phyloP scores from a whole-genome alignment of 1,140 invertebrate genomes.

The Patella vulgata region DNA sequence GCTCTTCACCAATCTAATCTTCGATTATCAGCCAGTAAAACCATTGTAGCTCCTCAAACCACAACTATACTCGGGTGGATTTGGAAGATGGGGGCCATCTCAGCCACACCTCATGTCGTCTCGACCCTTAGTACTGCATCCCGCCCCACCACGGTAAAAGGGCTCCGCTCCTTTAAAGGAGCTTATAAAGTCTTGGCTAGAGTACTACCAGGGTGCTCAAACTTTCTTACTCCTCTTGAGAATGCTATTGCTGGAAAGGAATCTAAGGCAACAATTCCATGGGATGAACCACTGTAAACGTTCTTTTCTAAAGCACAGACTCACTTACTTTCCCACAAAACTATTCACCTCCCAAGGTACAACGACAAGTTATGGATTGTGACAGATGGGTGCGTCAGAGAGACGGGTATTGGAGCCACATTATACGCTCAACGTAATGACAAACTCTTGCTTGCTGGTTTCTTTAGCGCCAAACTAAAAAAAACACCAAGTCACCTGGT shows the following conservation, averaged over 20 bases:
- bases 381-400: conserved; percentile 32
- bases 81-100: conserved; percentile 21
- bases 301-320: conserved; percentile 16
- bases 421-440: conserved; percentile 24
- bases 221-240: conserved; percentile 25
- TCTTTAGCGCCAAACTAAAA: conserved; percentile 20
- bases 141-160: conserved; percentile 16
- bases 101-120: conserved; percentile 25
- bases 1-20: conserved; percentile 9
- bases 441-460: conserved; percentile 19
- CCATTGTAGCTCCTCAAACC: conserved; percentile 11
- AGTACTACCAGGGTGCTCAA: conserved; percentile 22
- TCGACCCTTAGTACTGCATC: conserved; percentile 9
- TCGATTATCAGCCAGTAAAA: conserved; percentile 13
- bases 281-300: conserved; percentile 24
- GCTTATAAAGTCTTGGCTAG: too few relatives aligned
- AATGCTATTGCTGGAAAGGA: conserved; percentile 19
- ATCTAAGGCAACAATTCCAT: conserved; percentile 26
- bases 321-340: conserved; percentile 4
- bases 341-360: conserved; percentile 25
- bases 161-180: conserved; percentile 28
- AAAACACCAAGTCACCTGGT: conserved; percentile 31
- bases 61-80: conserved; percentile 27
- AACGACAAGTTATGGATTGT: conserved; percentile 38
- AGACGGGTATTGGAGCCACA: conserved; percentile 28